phyloP scores from a whole-genome alignment of 2,113 vertebrate genomes.

The Pogona vitticeps region DNA sequence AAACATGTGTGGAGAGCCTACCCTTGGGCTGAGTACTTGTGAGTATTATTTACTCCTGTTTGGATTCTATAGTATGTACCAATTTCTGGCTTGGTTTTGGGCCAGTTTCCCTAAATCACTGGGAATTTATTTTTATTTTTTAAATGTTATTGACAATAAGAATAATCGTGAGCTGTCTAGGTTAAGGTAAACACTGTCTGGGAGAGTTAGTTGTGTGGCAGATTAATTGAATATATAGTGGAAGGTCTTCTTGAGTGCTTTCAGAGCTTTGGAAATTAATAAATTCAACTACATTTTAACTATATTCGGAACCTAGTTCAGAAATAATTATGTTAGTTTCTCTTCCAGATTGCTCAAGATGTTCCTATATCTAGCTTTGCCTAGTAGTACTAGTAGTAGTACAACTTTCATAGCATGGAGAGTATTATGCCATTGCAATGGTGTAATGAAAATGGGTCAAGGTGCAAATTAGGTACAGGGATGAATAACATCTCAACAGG shows the following conservation, averaged over 20 bases:
- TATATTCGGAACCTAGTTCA: too few species aligned
- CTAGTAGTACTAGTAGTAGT: neutral
- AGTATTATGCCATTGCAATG: neutral
- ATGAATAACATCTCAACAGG: neutral
- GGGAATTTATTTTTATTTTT: neutral
- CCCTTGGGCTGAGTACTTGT: conserved; percentile 66
- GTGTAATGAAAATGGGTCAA: neutral
- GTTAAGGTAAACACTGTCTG: neutral
- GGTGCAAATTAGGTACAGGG: neutral
- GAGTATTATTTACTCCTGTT: conserved; percentile 47
- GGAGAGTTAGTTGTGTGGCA: neutral
- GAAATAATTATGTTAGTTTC: neutral
- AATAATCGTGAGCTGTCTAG: neutral
- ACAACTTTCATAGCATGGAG: neutral
- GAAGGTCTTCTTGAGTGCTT: too few species aligned
- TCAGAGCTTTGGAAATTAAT: neutral
- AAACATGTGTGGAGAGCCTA: conserved; percentile 51
- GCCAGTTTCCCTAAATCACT: neutral
- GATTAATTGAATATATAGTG: neutral
- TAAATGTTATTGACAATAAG: too few species aligned
- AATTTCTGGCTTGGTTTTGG: neutral
- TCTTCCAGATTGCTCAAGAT: neutral
- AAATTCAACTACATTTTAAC: neutral
- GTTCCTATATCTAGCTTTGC: neutral
- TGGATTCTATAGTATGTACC: neutral